Evolutionary conservation across 2,113 vertebrate species (phyloP).

Genomic region (Athene cunicularia): DNA sequence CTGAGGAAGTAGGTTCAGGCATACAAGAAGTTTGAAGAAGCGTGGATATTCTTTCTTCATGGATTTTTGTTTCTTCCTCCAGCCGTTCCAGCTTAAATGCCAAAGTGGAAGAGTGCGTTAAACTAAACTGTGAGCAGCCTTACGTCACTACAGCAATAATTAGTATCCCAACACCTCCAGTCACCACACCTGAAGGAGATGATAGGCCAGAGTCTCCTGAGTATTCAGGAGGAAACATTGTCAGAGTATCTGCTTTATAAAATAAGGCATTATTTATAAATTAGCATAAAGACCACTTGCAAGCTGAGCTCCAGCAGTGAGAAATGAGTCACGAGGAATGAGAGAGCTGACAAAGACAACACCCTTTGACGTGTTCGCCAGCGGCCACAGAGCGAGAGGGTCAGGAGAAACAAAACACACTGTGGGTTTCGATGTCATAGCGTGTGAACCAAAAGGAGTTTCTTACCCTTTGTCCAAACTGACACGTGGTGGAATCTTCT

Average conservation of each 20-base stretch:
- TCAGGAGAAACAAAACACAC: conserved; percentile 49
- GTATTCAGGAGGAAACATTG: conserved; percentile 88
- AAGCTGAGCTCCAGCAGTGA: conserved; percentile 50
- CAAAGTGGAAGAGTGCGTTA: conserved; percentile 90
- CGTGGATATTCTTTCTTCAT: not conserved
- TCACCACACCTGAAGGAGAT: conserved; percentile 82
- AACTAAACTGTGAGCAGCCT: conserved; percentile 90
- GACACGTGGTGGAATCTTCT: conserved; percentile 33
- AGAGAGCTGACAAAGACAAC: conserved; percentile 54
- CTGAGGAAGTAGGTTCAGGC: not conserved
- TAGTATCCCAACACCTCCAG: conserved; percentile 85
- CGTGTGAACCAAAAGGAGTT: conserved; percentile 72
- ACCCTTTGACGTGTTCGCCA: not conserved
- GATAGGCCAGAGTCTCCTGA: conserved; percentile 80
- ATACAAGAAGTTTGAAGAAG: not conserved
- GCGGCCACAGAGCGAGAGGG: conserved; percentile 9
- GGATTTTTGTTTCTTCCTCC: conserved; percentile 47
- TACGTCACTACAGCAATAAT: conserved; percentile 92
- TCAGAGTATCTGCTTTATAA: conserved; percentile 94
- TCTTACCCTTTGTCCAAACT: conserved; percentile 54
- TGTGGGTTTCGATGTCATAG: conserved; percentile 30
- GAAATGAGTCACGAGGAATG: conserved; percentile 47
- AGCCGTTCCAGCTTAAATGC: conserved; percentile 95
- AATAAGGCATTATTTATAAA: conserved; percentile 63
- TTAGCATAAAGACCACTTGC: conserved; percentile 59